phyloP scores from a whole-genome alignment of 1,140 invertebrate species.

The Neomicropteryx cornuta region DNA sequence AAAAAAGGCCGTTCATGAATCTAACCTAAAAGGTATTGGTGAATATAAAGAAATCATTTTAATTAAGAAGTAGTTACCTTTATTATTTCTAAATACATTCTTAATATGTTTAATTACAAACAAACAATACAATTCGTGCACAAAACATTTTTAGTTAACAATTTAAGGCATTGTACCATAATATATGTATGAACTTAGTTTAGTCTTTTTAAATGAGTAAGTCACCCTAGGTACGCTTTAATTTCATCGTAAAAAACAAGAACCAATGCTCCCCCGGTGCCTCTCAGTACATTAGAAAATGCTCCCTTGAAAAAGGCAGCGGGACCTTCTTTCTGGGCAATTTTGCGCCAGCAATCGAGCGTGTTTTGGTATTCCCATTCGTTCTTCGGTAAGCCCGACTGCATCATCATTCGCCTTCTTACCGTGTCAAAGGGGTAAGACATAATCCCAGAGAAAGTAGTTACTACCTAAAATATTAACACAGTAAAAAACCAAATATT shows the following conservation, averaged over 20 bases:
- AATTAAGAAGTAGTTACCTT: too few species aligned
- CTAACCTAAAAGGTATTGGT: too few species aligned
- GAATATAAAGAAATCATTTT: too few species aligned
- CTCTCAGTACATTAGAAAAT: constrained; percentile 68
- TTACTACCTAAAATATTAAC: constrained; percentile 42
- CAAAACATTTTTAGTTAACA: too few species aligned
- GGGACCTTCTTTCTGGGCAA: constrained; percentile 51
- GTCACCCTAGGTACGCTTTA: too few species aligned
- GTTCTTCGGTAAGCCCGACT: constrained; percentile 57
- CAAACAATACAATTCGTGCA: too few species aligned
- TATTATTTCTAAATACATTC: too few species aligned
- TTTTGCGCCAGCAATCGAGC: constrained; percentile 59
- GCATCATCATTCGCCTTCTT: constrained; percentile 86
- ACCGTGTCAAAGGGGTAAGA: constrained; percentile 88
- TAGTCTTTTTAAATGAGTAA: too few species aligned
- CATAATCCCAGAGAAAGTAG: constrained; percentile 64
- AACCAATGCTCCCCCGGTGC: constrained; percentile 68
- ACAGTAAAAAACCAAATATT: not conserved
- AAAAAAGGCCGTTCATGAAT: too few species aligned
- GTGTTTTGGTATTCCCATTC: constrained; percentile 66
- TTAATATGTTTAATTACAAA: too few species aligned
- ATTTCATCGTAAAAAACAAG: constrained; percentile 71
- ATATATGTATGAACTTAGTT: too few species aligned
- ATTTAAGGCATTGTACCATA: too few species aligned
- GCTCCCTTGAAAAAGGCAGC: constrained; percentile 73